Evolutionary conservation across 2,888 invertebrate species (phyloP).

Genomic region (Elysia crispata): DNA sequence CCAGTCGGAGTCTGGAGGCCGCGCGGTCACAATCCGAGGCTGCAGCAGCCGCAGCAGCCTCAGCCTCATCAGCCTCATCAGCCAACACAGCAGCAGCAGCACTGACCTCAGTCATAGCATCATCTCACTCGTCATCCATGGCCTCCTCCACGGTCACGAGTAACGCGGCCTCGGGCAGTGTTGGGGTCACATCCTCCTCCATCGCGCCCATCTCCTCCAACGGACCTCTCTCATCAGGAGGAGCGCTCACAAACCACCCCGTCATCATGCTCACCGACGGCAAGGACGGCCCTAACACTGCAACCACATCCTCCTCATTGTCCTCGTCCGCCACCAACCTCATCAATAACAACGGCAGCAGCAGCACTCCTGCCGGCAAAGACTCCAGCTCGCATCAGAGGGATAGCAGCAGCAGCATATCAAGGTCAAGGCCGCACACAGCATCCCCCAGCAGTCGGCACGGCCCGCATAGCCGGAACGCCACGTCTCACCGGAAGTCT

Average conservation of each 20-base stretch:
- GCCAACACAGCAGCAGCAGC: slow-evolving; percentile 12
- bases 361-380: neutral
- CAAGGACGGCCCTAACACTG: neutral
- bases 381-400: neutral
- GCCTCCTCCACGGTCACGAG: neutral
- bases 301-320: neutral
- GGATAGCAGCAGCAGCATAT: slow-evolving; percentile 16
- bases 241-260: neutral
- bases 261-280: neutral
- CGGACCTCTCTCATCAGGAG: neutral
- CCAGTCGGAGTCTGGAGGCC: slow-evolving; percentile 44
- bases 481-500: slow-evolving; percentile 48
- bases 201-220: neutral
- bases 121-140: slow-evolving; percentile 18
- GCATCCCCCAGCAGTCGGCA: slow-evolving; percentile 57
- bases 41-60: slow-evolving; percentile 32
- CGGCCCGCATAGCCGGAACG: slow-evolving; percentile 54
- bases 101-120: slow-evolving; percentile 36
- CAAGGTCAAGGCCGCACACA: slow-evolving; percentile 40
- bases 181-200: neutral
- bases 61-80: neutral
- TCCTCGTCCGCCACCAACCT: neutral
- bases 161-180: too few species aligned
- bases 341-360: too few species aligned
- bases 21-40: slow-evolving; percentile 47